Conservation (phyloP, 2,797 vertebrate genomes). For the Anguilla pacifica region DNA sequence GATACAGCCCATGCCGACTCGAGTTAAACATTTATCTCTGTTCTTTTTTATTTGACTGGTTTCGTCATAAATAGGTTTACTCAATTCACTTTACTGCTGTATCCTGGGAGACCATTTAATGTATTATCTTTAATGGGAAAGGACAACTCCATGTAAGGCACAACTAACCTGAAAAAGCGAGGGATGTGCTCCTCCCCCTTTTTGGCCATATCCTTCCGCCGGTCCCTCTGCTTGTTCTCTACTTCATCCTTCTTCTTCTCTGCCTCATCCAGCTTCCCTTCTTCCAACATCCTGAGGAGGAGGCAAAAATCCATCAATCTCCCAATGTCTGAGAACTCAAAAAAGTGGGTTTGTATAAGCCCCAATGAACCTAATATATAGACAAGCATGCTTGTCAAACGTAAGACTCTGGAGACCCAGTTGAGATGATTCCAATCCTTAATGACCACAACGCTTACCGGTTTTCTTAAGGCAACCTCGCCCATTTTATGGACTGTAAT, state of each 20-base stretch:
- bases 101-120: not conserved
- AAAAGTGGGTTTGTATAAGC: not conserved
- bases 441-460: not conserved
- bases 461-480: not conserved
- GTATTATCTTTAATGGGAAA: not conserved
- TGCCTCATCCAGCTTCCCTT: constrained; percentile 81
- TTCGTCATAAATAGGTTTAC: not conserved
- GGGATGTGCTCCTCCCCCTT: constrained; percentile 81
- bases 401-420: not conserved
- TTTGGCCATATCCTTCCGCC: constrained; percentile 79
- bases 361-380: not conserved
- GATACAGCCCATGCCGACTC: not conserved
- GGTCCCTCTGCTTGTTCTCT: constrained; percentile 84
- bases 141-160: not conserved
- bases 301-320: not conserved
- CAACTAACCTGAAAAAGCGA: constrained; percentile 86
- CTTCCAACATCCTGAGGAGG: constrained; percentile 82
- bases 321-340: not conserved
- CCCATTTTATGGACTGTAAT: too few relatives aligned
- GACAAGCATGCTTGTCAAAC: not conserved
- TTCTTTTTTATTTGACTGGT: not conserved
- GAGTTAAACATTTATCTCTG: not conserved
- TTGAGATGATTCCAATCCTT: not conserved
- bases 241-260: constrained; percentile 85
- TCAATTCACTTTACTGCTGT: not conserved